Evolutionary conservation across 2,113 vertebrate genomes (phyloP).

Genomic region (Promerops cafer): DNA sequence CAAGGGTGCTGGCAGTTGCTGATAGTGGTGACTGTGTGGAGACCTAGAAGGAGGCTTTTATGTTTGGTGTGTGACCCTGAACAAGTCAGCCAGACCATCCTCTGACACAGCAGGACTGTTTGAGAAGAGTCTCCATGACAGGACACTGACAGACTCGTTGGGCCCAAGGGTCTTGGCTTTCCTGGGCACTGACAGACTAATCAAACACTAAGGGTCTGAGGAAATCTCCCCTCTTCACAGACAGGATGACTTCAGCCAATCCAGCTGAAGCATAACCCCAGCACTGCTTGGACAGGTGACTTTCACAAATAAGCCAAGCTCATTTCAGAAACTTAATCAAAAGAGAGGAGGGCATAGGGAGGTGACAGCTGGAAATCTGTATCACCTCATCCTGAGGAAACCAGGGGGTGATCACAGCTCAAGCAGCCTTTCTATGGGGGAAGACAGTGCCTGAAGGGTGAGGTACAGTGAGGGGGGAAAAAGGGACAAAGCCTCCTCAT

Average conservation of each 20-base stretch:
- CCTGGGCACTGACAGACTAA: neutral
- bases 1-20: rapidly evolving
- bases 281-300: neutral
- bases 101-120: neutral
- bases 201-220: neutral
- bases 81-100: neutral
- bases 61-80: neutral
- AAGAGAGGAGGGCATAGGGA: neutral
- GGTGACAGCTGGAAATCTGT: neutral
- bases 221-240: neutral
- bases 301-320: neutral
- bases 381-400: neutral
- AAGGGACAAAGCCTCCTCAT: neutral
- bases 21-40: neutral
- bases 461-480: neutral
- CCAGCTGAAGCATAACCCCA: neutral
- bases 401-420: neutral
- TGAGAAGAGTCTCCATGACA: neutral
- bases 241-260: neutral
- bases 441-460: neutral
- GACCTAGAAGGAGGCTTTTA: neutral
- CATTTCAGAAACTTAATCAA: neutral
- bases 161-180: neutral
- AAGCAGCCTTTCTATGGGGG: neutral
- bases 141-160: neutral